Conservation (phyloP, 2,888 invertebrate genomes). For the Chymomyza amoena region DNA sequence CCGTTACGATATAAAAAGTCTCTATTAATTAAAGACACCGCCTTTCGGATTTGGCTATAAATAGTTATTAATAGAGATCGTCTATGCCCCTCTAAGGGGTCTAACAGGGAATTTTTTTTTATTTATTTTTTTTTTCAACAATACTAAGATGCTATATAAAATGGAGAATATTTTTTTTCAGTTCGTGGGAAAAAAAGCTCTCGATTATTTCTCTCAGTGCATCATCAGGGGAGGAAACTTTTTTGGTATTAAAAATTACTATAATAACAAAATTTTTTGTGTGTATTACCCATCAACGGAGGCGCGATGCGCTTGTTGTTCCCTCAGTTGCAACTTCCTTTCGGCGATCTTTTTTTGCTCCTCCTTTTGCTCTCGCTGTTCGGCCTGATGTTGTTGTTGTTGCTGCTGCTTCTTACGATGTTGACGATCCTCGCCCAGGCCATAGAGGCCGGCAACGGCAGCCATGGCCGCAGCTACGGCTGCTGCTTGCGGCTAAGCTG, state of each 20-base stretch:
- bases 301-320: slow-evolving; percentile 65
- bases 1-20: too few relatives aligned
- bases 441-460: slow-evolving; percentile 89
- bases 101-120: too few relatives aligned
- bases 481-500: neutral
- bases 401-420: slow-evolving; percentile 78
- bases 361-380: slow-evolving; percentile 82
- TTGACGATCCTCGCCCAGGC: slow-evolving; percentile 86
- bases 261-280: neutral
- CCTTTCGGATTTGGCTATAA: too few relatives aligned
- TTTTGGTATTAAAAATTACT: neutral
- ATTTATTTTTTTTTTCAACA: too few relatives aligned
- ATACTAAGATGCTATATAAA: too few relatives aligned
- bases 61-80: too few relatives aligned
- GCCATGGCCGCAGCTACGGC: slow-evolving; percentile 81
- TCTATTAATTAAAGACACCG: too few relatives aligned
- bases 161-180: too few relatives aligned
- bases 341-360: slow-evolving; percentile 77
- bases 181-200: too few relatives aligned
- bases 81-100: too few relatives aligned
- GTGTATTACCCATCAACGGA: slow-evolving; percentile 74
- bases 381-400: slow-evolving; percentile 80
- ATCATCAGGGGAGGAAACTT: too few relatives aligned
- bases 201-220: too few relatives aligned
- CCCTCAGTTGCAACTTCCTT: slow-evolving; percentile 68